A percentile compares a stretch with the other conserved stretches of the same genome.
Conservation (phyloP, 2,888 invertebrate species). For the Hirtodrosophila trivittata region DNA sequence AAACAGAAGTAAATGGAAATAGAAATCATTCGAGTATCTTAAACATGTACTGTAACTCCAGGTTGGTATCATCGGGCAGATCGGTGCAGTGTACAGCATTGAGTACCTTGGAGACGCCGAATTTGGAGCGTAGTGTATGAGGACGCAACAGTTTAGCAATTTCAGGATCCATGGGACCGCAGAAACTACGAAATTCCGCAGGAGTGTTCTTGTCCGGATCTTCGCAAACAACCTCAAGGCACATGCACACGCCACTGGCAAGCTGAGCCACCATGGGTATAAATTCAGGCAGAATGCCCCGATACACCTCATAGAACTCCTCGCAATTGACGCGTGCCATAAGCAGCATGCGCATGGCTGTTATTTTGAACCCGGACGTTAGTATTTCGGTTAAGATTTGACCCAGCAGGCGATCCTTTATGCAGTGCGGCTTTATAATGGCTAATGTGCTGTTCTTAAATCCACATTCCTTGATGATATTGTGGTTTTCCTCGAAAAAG, state of each 20-base stretch:
- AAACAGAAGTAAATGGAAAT: constrained; percentile 5
- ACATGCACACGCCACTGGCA: constrained; percentile 93
- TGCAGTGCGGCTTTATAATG: constrained; percentile 95
- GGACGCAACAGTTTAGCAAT: constrained; percentile 93
- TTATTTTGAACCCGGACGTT: constrained; percentile 90
- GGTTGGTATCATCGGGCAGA: constrained; percentile 92
- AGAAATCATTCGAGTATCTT: constrained; percentile 86
- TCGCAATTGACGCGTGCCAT: constrained; percentile 93
- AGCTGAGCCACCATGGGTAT: constrained; percentile 93
- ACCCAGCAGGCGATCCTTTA: constrained; percentile 89
- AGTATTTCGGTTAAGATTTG: constrained; percentile 89
- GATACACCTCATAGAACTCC: constrained; percentile 96
- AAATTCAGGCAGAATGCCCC: constrained; percentile 92
- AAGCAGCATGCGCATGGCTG: constrained; percentile 91
- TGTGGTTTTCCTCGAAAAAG: constrained; percentile 86
- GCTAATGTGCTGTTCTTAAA: constrained; percentile 90
- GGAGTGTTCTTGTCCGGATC: constrained; percentile 86
- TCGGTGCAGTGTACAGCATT: constrained; percentile 98
- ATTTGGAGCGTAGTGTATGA: constrained; percentile 91
- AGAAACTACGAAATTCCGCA: constrained; percentile 91
- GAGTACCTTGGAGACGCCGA: constrained; percentile 91
- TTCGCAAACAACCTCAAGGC: constrained; percentile 91
- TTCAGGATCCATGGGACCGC: constrained; percentile 96
- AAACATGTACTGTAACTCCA: constrained; percentile 93
- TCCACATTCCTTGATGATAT: constrained; percentile 85